Evolutionary conservation across 2,113 vertebrate species (phyloP).

Genomic region (Bombycilla garrulus): DNA sequence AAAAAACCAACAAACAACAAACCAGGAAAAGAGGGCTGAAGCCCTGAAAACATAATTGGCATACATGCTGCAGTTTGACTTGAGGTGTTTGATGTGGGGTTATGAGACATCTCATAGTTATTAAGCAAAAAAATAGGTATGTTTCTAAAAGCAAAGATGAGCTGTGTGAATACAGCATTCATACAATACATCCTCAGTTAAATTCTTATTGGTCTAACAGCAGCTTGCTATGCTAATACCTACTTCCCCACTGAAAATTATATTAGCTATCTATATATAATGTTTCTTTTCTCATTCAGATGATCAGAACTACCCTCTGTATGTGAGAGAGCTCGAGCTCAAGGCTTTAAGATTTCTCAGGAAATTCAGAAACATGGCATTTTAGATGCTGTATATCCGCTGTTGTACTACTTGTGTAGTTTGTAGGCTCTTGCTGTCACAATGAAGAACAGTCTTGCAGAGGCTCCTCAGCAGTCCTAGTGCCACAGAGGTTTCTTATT

Average conservation of each 20-base stretch:
- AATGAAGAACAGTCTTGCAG: constrained; percentile 14
- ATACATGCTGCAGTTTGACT: not conserved
- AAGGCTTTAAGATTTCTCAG: not conserved
- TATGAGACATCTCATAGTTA: not conserved
- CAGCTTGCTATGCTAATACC: not conserved
- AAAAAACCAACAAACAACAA: too few relatives aligned
- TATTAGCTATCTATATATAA: not conserved
- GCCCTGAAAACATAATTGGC: not conserved
- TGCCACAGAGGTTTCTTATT: not conserved
- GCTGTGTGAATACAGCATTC: not conserved
- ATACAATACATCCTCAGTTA: not conserved
- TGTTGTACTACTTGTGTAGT: not conserved
- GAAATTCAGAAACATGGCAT: not conserved
- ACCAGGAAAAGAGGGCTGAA: not conserved
- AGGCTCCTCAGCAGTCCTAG: not conserved
- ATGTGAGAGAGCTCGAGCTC: not conserved
- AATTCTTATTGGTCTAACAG: not conserved
- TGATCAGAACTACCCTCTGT: not conserved
- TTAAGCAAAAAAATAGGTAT: not conserved
- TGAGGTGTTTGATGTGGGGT: not conserved
- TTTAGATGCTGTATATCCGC: not conserved
- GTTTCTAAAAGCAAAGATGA: not conserved
- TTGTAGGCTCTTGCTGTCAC: not conserved
- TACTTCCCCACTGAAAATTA: not conserved
- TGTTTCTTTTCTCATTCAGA: not conserved